Evolutionary conservation across 2,113 vertebrate species (phyloP).

Genomic region (Myrmophylax atrothorax): DNA sequence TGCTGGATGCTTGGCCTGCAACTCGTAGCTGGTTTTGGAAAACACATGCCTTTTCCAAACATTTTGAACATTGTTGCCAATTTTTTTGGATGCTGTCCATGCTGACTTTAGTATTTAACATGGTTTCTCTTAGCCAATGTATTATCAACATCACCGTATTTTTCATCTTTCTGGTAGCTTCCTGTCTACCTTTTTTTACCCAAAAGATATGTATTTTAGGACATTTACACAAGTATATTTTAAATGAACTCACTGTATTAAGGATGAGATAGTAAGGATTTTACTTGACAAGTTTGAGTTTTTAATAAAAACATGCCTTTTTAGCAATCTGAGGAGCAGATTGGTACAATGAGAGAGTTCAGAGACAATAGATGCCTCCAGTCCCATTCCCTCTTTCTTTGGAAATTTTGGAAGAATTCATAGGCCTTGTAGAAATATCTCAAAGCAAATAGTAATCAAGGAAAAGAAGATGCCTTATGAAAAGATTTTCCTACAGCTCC

Average conservation of each 20-base stretch:
- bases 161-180: background rate
- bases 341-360: fast-evolving
- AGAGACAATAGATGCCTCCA: background rate
- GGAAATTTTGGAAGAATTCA: background rate
- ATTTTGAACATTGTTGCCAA: conserved; percentile 19
- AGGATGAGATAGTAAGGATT: background rate
- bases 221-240: background rate
- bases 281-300: background rate
- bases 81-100: background rate
- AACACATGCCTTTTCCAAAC: conserved; percentile 14
- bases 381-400: background rate
- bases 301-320: background rate
- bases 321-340: background rate
- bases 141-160: background rate
- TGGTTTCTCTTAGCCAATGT: fast-evolving
- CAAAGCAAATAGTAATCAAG: background rate
- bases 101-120: background rate
- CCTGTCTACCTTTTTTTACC: background rate
- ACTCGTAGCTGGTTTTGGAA: conserved; percentile 13
- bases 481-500: background rate
- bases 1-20: background rate
- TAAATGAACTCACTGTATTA: background rate
- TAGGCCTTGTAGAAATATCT: background rate
- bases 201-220: background rate
- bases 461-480: fast-evolving